Evolutionary conservation across 1,140 invertebrate genomes (phyloP), one percentile per base, ranked within the genome.

Genomic region (Acromyrmex heyeri): DNA sequence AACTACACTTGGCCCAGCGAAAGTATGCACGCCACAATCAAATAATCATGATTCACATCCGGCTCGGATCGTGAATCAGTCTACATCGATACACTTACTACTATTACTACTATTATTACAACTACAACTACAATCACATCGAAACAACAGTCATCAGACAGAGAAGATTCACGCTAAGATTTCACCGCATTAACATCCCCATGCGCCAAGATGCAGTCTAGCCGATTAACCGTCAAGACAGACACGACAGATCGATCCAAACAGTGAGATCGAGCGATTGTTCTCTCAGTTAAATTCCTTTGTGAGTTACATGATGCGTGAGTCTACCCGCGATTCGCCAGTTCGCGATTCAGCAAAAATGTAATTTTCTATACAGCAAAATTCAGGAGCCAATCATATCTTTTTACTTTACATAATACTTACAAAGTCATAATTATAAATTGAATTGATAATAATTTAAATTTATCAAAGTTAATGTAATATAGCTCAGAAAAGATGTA

Each of bases 1-100:
- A 27, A 44, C 44, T 44, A 77, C 73, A 85, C 61, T 53, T 44
- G 73, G 48, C 73, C 27, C 64, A n/a, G 14, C 44, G 16, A 55
- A 69, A 67, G 4, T 62, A 48, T 44, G 62, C 78, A 69, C 64
- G 77, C n/a, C 34, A 24, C 38, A 24, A 79, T 79, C 16, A 50
- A 75, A 30, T 59, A 72, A 73, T 53, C 59, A 73, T 3, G 18
- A 59, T 14, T 14, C 38, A 14, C 50, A 53, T 67, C 55, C 34
- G 3, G 8, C 77, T 8, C 59, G 69, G 53, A 75, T 75, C 79
- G 53, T 62, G 50, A 65, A 44, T 81, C 50, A 57, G 44, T 30
- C 4, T 38, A 83, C 77, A 87, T 88, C 88, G 61, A 89, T 79
- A 87, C 87, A 75, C 69, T 44, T 75, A 83, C 1, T 82, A 38